Evolutionary conservation across 2,797 vertebrate species (phyloP).

Genomic region (Thripadectes ignobilis): DNA sequence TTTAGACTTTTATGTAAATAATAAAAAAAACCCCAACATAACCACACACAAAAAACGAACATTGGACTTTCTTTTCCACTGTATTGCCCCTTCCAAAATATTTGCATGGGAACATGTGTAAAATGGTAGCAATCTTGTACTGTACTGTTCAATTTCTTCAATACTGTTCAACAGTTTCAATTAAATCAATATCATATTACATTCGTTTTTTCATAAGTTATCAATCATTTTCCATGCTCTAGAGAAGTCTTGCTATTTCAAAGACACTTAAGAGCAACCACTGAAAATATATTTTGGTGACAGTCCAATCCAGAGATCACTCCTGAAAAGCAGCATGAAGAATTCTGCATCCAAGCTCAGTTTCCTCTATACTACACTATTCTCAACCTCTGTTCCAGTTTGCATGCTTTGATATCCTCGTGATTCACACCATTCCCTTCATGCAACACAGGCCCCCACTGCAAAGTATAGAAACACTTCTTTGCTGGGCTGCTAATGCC

Average conservation of each 20-base stretch:
- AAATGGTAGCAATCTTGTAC: background rate
- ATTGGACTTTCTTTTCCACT: background rate
- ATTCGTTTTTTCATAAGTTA: background rate
- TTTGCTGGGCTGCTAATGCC: background rate
- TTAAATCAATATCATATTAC: background rate
- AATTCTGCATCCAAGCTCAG: background rate
- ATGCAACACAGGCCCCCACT: fast-evolving
- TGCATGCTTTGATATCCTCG: background rate
- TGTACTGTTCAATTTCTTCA: background rate
- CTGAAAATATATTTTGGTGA: background rate
- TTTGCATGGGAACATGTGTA: background rate
- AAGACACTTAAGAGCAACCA: background rate
- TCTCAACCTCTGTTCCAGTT: background rate
- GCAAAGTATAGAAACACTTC: background rate
- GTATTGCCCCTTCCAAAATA: background rate
- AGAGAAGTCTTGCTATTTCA: background rate
- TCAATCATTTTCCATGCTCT: background rate
- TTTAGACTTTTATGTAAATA: background rate
- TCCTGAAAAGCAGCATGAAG: background rate
- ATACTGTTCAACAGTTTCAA: background rate
- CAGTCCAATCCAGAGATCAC: background rate
- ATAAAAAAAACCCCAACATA: background rate
- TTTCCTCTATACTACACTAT: background rate
- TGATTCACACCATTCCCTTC: background rate
- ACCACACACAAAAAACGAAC: background rate